Conservation (phyloP, 2,113 vertebrate genomes). For the Pungitius pungitius region DNA sequence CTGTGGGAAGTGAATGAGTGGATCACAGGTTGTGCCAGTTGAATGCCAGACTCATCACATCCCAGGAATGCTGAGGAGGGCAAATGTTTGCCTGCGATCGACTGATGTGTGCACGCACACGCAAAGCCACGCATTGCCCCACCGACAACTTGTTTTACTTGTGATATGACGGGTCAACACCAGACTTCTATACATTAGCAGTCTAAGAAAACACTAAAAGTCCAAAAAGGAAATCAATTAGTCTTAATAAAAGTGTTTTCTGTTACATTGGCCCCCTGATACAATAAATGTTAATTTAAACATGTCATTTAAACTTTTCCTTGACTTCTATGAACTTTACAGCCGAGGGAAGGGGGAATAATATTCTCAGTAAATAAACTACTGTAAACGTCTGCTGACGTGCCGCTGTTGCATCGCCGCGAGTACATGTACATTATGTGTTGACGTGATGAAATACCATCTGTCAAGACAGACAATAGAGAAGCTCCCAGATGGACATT, state of each 20-base stretch:
- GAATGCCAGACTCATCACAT: conserved; percentile 80
- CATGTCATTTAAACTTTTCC: neutral
- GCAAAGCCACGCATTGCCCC: conserved; percentile 27
- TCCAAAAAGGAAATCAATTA: neutral
- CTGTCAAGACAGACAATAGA: conserved; percentile 70
- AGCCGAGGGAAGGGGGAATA: neutral
- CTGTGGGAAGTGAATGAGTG: conserved; percentile 75
- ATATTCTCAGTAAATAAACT: neutral
- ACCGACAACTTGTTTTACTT: neutral
- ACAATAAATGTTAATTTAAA: neutral
- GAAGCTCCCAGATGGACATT: conserved; percentile 80
- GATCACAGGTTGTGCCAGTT: conserved; percentile 69
- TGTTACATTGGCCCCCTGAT: neutral
- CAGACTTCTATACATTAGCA: neutral
- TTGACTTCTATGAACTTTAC: neutral
- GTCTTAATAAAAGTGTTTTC: neutral
- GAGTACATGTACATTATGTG: conserved; percentile 67
- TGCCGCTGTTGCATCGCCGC: conserved; percentile 9
- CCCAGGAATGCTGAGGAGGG: conserved; percentile 78
- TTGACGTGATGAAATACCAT: conserved; percentile 77
- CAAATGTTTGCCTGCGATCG: conserved; percentile 74
- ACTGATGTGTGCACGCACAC: conserved; percentile 52
- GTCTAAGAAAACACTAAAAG: neutral
- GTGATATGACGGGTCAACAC: neutral
- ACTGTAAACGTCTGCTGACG: conserved; percentile 13